A percentile compares a stretch with the other conserved stretches of the same genome.
phyloP scores from a whole-genome alignment of 2,797 vertebrate species.

The Natrix natrix region DNA sequence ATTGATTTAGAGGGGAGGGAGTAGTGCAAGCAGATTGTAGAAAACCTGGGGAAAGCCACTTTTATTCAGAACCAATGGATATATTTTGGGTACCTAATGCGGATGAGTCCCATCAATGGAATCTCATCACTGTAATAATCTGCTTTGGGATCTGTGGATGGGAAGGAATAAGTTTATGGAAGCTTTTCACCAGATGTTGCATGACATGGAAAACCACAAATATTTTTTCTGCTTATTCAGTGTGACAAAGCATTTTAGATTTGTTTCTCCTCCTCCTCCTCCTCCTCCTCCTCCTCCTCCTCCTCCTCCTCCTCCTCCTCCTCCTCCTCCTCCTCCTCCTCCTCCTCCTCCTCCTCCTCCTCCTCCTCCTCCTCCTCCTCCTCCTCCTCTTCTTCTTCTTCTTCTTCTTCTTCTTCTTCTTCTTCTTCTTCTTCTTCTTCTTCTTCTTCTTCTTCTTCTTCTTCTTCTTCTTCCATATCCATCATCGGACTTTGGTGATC shows the following conservation, averaged over 20 bases:
- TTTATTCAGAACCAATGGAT: not conserved
- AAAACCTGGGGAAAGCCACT: not conserved
- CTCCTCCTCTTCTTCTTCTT: no score
- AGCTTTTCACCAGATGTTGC: not conserved
- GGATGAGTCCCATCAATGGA: not conserved
- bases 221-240: not conserved
- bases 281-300: not conserved
- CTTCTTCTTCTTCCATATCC: not conserved
- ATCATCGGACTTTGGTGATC: no score
- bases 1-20: not conserved
- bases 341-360: no score
- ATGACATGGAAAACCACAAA: not conserved
- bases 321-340: no score
- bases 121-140: not conserved
- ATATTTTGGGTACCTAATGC: not conserved
- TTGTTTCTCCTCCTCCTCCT: no score
- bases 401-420: no score
- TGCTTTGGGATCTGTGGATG: not conserved
- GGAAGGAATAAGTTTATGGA: not conserved
- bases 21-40: not conserved
- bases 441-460: no score
- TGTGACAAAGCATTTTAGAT: not conserved
- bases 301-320: no score
- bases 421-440: no score
- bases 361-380: no score